Percentiles rank a stretch among this genome's conserved stretches.
phyloP scores from a whole-genome alignment of 2,797 vertebrate genomes.

The Molossus molossus region DNA sequence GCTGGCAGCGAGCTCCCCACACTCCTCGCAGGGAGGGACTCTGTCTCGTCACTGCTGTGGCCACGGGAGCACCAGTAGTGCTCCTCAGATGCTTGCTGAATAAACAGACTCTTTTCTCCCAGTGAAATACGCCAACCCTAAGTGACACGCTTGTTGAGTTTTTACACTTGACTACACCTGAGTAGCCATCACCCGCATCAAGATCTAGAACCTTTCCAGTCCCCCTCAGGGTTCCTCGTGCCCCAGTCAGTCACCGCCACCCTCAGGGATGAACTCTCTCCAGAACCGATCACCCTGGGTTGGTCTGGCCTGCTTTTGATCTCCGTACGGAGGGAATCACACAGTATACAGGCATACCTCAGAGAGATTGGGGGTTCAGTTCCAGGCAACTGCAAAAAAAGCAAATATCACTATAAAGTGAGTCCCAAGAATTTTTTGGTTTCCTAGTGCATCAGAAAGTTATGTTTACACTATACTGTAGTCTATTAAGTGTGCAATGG shows the following conservation, averaged over 20 bases:
- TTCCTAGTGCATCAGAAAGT: background rate
- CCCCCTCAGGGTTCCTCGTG: background rate
- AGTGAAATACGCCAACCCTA: too few relatives aligned
- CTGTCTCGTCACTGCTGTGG: too few relatives aligned
- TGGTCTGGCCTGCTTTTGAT: background rate
- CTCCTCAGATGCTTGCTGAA: too few relatives aligned
- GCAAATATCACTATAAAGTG: background rate
- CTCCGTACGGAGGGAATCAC: background rate
- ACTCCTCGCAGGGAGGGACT: background rate
- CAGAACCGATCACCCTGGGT: background rate
- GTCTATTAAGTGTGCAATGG: background rate
- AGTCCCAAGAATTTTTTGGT: background rate
- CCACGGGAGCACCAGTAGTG: fast-evolving
- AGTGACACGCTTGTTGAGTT: background rate
- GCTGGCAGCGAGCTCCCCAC: background rate
- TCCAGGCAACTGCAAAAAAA: background rate
- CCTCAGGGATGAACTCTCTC: background rate
- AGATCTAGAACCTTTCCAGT: background rate
- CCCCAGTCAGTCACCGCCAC: background rate
- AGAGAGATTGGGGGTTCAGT: background rate
- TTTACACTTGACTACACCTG: background rate
- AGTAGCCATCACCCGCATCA: background rate
- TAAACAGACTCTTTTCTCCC: background rate
- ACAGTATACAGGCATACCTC: background rate
- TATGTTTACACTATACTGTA: background rate